These are phyloP conservation scores for Gymnopithys bicolor DNA, from an alignment of 2,797 vertebrate genomes.

Conservation along the genomic window DNA sequence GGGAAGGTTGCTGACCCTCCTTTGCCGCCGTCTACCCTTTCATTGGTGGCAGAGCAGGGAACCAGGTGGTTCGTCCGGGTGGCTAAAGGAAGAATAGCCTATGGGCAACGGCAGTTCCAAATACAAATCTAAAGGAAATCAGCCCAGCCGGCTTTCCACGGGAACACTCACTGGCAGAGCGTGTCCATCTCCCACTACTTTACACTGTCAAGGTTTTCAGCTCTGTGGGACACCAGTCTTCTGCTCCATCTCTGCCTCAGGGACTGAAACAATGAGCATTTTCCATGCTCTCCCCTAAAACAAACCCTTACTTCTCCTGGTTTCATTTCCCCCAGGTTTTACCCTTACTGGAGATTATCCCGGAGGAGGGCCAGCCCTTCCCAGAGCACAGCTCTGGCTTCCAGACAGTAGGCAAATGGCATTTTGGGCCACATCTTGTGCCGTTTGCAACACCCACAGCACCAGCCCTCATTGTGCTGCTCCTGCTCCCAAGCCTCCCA, in stretches of 20 bases:
- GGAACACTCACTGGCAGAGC: rapidly evolving
- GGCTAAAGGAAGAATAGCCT: not conserved
- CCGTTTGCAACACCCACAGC: rapidly evolving
- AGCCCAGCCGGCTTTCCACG: not conserved
- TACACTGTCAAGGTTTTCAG: rapidly evolving
- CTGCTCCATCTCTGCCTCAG: not conserved
- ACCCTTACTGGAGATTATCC: not conserved
- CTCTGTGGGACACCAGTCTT: rapidly evolving
- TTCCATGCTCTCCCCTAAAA: not conserved
- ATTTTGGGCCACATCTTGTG: rapidly evolving
- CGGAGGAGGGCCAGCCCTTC: not conserved
- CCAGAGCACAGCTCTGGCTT: rapidly evolving
- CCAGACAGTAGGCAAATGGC: not conserved
- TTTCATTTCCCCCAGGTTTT: not conserved
- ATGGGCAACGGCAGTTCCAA: not conserved
- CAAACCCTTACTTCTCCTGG: rapidly evolving
- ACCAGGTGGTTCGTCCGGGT: rapidly evolving
- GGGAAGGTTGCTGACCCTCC: no score
- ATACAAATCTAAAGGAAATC: not conserved
- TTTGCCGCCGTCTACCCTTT: not conserved
- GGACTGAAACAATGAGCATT: not conserved
- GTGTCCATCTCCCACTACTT: not conserved
- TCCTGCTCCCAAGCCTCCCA: not conserved
- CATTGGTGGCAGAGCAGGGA: rapidly evolving
- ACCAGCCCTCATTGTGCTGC: rapidly evolving